phyloP scores from a whole-genome alignment of 2,113 vertebrate genomes.

The Ciconia boyciana region DNA sequence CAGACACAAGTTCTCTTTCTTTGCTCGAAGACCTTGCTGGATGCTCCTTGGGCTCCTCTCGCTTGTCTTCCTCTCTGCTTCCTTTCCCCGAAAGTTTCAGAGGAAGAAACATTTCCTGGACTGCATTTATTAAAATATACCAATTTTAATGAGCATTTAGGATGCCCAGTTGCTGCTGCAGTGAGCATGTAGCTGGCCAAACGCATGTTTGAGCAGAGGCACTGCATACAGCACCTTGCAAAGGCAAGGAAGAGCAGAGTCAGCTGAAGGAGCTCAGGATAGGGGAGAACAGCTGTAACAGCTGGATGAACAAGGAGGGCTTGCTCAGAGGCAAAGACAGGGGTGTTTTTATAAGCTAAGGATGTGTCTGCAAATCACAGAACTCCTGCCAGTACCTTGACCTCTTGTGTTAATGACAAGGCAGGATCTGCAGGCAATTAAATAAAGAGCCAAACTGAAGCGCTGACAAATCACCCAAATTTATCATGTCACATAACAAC shows the following conservation, averaged over 20 bases:
- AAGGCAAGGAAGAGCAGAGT: not conserved
- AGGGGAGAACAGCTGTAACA: constrained; percentile 2
- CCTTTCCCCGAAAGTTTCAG: not conserved
- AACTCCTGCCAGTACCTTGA: constrained; percentile 41
- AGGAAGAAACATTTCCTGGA: not conserved
- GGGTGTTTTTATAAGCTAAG: constrained; percentile 15
- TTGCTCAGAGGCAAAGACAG: not conserved
- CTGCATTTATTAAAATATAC: not conserved
- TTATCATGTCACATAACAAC: not conserved
- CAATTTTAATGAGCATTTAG: not conserved
- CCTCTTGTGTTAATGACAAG: constrained; percentile 38
- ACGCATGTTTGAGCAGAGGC: not conserved
- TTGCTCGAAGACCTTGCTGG: not conserved
- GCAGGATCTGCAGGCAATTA: constrained; percentile 40
- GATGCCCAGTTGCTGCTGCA: not conserved
- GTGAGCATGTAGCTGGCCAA: not conserved
- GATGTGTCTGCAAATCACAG: not conserved
- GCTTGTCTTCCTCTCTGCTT: not conserved
- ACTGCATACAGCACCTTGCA: not conserved
- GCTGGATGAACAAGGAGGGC: constrained; percentile 7
- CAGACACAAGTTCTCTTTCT: not conserved
- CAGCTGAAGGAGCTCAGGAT: not conserved
- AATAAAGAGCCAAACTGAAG: constrained; percentile 20
- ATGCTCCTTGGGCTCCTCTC: not conserved
- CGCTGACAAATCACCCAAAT: not conserved